These are phyloP conservation scores for Cheirogaleus medius DNA, from an alignment of 2,113 vertebrate genomes.

Conservation along the genomic window DNA sequence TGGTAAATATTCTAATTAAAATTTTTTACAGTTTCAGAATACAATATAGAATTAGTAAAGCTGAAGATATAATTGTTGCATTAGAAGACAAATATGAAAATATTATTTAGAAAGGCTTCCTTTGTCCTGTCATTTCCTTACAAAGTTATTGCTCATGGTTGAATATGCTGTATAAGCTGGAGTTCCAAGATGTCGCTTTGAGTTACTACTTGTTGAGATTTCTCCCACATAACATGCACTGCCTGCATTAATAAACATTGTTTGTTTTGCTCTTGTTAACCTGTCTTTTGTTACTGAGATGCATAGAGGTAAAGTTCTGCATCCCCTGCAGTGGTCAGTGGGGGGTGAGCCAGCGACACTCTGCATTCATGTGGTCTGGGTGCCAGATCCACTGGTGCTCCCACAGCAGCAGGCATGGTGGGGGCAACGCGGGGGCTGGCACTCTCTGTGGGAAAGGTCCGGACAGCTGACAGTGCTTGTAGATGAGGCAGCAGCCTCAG, in stretches of 20 bases:
- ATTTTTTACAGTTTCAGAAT: not conserved
- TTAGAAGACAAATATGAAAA: not conserved
- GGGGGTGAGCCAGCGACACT: not conserved
- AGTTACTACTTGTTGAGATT: not conserved
- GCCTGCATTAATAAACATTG: not conserved
- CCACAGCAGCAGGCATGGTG: not conserved
- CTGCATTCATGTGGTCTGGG: not conserved
- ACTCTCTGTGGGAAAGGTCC: not conserved
- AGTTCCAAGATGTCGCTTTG: not conserved
- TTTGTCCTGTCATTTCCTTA: not conserved
- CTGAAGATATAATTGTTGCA: not conserved
- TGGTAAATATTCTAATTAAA: not conserved
- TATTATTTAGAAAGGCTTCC: not conserved
- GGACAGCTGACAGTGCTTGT: not conserved
- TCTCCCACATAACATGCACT: not conserved
- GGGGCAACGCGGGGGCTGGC: not conserved
- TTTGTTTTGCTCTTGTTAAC: not conserved
- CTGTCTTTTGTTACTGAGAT: not conserved
- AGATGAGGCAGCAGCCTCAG: not conserved
- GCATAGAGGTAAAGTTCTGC: not conserved
- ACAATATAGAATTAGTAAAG: not conserved
- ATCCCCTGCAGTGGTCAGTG: not conserved
- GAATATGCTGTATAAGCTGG: not conserved
- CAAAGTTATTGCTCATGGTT: not conserved
- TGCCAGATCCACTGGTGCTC: not conserved